Evolutionary conservation across 2,888 invertebrate species (phyloP).

Genomic region (Sphaeridia pumilis): DNA sequence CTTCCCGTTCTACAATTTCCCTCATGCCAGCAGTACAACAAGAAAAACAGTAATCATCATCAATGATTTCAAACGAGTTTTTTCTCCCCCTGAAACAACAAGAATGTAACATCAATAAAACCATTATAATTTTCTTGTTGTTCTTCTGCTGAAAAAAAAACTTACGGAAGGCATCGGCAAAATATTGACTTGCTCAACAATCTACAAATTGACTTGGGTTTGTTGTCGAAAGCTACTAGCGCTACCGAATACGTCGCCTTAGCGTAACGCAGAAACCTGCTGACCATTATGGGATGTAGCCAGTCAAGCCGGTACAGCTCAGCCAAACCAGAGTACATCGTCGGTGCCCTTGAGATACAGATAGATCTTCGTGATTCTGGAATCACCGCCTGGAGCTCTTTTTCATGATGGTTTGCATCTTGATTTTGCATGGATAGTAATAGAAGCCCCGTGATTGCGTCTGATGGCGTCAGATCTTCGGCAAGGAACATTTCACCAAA

Average conservation of each 20-base stretch:
- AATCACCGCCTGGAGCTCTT: not conserved
- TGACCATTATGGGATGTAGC: slow-evolving; percentile 67
- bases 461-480: slow-evolving; percentile 74
- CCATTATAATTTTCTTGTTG: not conserved
- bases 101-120: slow-evolving; percentile 1
- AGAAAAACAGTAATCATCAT: slow-evolving; percentile 71
- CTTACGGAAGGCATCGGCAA: slow-evolving; percentile 58
- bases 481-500: slow-evolving; percentile 68
- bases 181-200: slow-evolving; percentile 57
- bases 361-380: not conserved
- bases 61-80: slow-evolving; percentile 52
- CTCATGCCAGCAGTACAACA: slow-evolving; percentile 75
- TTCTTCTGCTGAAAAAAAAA: too few relatives aligned
- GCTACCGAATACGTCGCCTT: slow-evolving; percentile 83
- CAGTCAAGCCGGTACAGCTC: slow-evolving; percentile 42
- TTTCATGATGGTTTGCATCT: slow-evolving; percentile 8
- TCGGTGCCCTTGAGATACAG: not conserved
- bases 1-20: slow-evolving; percentile 51
- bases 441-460: slow-evolving; percentile 74
- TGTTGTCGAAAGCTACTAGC: slow-evolving; percentile 64
- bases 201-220: slow-evolving; percentile 61
- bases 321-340: slow-evolving; percentile 4
- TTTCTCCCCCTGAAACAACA: slow-evolving; percentile 37
- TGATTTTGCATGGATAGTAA: slow-evolving; percentile 54
- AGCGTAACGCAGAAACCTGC: slow-evolving; percentile 66